These are phyloP conservation scores for Drosophila arizonae DNA, from an alignment of 1,140 invertebrate species.

Conservation along the genomic window DNA sequence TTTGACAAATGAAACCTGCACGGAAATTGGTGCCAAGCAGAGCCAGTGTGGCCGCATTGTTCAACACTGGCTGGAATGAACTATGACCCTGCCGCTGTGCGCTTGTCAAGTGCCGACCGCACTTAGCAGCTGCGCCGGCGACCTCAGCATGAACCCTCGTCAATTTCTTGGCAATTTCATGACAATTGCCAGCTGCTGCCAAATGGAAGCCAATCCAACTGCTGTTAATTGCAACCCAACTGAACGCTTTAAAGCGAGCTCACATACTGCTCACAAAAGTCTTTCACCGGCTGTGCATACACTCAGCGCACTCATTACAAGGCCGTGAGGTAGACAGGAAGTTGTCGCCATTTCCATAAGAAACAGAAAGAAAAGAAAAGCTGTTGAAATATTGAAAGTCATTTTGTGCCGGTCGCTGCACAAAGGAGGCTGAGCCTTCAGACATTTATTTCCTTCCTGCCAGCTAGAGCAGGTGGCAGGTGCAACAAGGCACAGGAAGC, in stretches of 20 bases:
- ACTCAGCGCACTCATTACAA: constrained; percentile 24
- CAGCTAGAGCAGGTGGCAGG: constrained; percentile 26
- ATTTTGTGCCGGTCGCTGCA: constrained; percentile 54
- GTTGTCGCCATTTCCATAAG: constrained; percentile 74
- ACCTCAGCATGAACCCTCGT: constrained; percentile 53
- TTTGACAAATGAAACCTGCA: constrained; percentile 77
- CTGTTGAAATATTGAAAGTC: constrained; percentile 75
- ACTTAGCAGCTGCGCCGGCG: constrained; percentile 37
- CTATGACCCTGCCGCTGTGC: constrained; percentile 26
- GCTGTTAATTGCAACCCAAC: constrained; percentile 45
- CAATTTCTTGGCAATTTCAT: constrained; percentile 47
- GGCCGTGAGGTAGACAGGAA: constrained; percentile 55
- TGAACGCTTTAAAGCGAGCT: constrained; percentile 23
- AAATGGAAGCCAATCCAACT: constrained; percentile 34
- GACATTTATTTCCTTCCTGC: constrained; percentile 76
- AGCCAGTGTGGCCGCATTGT: constrained; percentile 35
- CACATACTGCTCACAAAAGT: constrained; percentile 8
- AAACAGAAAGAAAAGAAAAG: constrained; percentile 30
- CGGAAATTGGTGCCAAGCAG: constrained; percentile 57
- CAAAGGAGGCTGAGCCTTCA: constrained; percentile 49
- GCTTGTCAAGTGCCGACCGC: constrained; percentile 37
- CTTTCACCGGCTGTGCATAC: constrained; percentile 7
- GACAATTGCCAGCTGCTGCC: constrained; percentile 56
- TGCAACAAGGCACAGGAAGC: constrained; percentile 17
- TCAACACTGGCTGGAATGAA: constrained; percentile 39